Conservation (phyloP, 2,113 vertebrate genomes). For the Albula goreensis region DNA sequence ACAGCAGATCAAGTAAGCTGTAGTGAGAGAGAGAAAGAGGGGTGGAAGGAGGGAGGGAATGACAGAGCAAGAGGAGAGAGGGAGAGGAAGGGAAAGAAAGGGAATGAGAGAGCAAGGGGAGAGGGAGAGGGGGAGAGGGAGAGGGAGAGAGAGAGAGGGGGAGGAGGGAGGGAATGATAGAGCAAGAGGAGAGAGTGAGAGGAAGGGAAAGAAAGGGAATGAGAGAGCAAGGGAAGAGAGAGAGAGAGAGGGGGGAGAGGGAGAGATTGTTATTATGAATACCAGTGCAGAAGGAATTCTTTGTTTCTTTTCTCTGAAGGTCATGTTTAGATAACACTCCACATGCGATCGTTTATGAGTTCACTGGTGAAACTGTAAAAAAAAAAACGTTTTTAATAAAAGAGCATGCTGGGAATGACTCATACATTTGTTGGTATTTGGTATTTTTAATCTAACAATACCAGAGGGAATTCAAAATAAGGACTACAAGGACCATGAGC, state of each 20-base stretch:
- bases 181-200: no score
- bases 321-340: conserved; percentile 64
- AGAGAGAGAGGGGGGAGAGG: not conserved
- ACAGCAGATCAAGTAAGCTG: not conserved
- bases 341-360: conserved; percentile 64
- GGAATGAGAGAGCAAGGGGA: not conserved
- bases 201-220: not conserved
- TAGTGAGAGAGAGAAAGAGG: not conserved
- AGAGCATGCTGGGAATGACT: conserved; percentile 40
- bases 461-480: not conserved
- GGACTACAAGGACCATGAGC: not conserved
- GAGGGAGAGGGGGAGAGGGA: conserved; percentile 2
- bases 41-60: not conserved
- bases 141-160: conserved; percentile 9
- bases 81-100: not conserved
- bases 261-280: conserved; percentile 33
- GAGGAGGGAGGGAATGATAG: no score
- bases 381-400: conserved; percentile 40
- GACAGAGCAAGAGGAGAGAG: not conserved
- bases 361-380: conserved; percentile 45
- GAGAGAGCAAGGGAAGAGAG: not conserved
- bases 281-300: conserved; percentile 56
- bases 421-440: conserved; percentile 32
- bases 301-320: conserved; percentile 54
- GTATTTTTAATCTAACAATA: conserved; percentile 32